Percentiles rank a stretch among this genome's conserved stretches.
phyloP scores from a whole-genome alignment of 2,113 vertebrate species.

The Hymenochirus boettgeri region DNA sequence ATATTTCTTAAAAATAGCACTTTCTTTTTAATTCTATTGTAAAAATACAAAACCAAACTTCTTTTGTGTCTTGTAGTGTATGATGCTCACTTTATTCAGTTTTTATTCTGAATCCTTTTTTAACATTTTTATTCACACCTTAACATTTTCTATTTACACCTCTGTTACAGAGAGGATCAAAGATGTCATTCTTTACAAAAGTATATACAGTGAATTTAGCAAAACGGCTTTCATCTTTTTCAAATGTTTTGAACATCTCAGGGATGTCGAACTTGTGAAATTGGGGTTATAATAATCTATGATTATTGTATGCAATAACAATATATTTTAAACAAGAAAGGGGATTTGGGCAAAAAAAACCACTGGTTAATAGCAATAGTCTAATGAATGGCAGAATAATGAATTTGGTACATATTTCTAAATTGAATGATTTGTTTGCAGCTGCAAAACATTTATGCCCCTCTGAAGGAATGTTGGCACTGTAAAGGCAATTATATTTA shows the following conservation, averaged over 20 bases:
- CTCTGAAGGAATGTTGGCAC: slow-evolving; percentile 23
- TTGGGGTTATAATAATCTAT: slow-evolving; percentile 37
- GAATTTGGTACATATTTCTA: slow-evolving; percentile 13
- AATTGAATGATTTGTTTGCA: slow-evolving; percentile 25
- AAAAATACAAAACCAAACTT: too few relatives aligned
- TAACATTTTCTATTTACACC: neutral
- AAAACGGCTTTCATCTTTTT: neutral
- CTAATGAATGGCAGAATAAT: slow-evolving; percentile 36
- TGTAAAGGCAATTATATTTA: slow-evolving; percentile 27
- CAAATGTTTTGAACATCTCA: neutral
- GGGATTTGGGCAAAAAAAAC: slow-evolving; percentile 35
- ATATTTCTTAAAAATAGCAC: too few relatives aligned
- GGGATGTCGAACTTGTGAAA: slow-evolving; percentile 4
- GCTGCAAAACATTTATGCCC: slow-evolving; percentile 22
- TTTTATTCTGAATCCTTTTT: too few relatives aligned
- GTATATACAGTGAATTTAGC: neutral
- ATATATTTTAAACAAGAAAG: slow-evolving; percentile 30
- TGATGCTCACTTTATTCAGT: too few relatives aligned
- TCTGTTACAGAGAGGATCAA: neutral
- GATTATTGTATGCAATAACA: slow-evolving; percentile 41
- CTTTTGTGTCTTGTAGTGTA: too few relatives aligned
- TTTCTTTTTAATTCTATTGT: too few relatives aligned
- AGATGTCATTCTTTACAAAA: neutral
- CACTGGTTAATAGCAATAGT: slow-evolving; percentile 31
- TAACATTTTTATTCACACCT: neutral